These are phyloP conservation scores for Hylomyscus alleni DNA, from an alignment of 2,797 vertebrate genomes.

Conservation along the genomic window DNA sequence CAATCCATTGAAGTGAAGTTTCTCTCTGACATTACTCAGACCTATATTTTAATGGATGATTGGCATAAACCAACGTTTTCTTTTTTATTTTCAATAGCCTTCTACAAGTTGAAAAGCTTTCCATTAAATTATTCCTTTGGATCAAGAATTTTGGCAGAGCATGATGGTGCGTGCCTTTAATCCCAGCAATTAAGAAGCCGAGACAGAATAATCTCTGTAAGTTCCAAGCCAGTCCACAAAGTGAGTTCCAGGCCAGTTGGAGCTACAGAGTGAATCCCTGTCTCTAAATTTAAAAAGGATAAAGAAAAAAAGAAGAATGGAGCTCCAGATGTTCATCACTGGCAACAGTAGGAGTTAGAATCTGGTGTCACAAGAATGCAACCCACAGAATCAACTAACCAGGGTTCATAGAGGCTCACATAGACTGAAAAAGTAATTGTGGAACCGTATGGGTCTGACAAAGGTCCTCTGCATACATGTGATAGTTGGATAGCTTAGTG, in stretches of 20 bases:
- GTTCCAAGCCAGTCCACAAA: not conserved
- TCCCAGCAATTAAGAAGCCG: not conserved
- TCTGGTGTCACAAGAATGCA: not conserved
- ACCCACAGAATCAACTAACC: not conserved
- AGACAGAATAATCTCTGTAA: not conserved
- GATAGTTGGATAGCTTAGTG: not conserved
- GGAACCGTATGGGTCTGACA: not conserved
- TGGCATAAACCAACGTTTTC: not conserved
- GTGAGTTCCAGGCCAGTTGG: not conserved
- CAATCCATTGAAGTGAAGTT: not conserved
- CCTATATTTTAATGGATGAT: not conserved
- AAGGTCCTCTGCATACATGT: too few relatives aligned
- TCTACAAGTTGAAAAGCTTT: not conserved
- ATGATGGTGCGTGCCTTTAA: not conserved
- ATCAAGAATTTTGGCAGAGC: not conserved
- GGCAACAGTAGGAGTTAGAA: not conserved
- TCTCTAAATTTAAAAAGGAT: not conserved
- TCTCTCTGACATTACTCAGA: not conserved
- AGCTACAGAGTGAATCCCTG: not conserved
- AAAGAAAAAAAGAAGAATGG: not conserved
- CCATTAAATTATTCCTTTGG: not conserved
- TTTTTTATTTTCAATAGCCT: slow-evolving; percentile 17
- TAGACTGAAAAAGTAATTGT: not conserved
- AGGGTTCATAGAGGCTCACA: not conserved
- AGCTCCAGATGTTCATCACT: not conserved